Evolutionary conservation across 2,888 invertebrate species (phyloP), one percentile per base, ranked within the genome.

Genomic region (Tachina fera): DNA sequence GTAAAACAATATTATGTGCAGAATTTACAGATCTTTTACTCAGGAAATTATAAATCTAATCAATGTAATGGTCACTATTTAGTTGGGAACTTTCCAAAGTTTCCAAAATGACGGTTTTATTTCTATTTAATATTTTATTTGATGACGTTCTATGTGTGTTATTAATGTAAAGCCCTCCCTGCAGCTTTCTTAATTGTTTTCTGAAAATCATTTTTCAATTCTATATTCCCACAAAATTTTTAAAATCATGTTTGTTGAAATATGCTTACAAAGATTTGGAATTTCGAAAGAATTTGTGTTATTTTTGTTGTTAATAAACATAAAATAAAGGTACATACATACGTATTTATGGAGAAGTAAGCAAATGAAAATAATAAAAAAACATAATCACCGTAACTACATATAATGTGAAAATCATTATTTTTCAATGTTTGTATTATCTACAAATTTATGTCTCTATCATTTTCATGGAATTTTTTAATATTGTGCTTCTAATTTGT

Each of bases 401-500:
- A 45, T 61, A 53, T 53, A 45, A 61, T 8, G 51, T 16, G 51
- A n/a, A 68, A 68, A 41, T 43, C 6, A 51, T 61, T 41, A 16
- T 45, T 67, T 58, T 74, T 58, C 43, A 39, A 56, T 76, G 77
- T 70, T 78, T 41, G 2, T 31, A 43, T 68, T 68, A 56, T 39
- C 47, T 47, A 47, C 14, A 67, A 72, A 45, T 14, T 49, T 22
- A 67, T 74, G 58, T 75, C 68, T 60, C 31, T 53, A 39, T 65
- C 61, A 61, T 58, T 58, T 47, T 41, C 9, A 49, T 43, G 51
- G 13, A 41, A 41, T 16, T 22, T 58, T 49, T 43, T 58, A 3
- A n/a, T 16, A n/a, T 68, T 75, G 68, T 16, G 51, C 68, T 70
- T 81, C 70, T 63, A 53, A 70, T 51, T 75, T 45, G 39, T 70